Percentiles rank a stretch among this genome's conserved stretches.
Evolutionary conservation across 1,140 invertebrate species (phyloP).

Genomic region (Apis florea): DNA sequence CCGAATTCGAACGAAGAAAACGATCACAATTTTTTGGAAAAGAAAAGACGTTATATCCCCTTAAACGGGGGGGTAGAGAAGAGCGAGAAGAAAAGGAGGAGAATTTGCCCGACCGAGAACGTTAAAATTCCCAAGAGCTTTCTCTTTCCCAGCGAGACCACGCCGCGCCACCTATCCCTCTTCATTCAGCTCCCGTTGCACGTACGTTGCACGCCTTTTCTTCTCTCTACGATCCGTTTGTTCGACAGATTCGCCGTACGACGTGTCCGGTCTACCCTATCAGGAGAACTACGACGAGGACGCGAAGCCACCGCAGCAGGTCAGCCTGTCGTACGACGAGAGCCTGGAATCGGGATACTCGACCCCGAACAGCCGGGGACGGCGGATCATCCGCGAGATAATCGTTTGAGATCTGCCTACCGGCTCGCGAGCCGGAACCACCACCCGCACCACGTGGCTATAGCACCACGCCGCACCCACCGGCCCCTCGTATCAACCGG

Average conservation of each 20-base stretch:
- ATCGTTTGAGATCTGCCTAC: conserved; percentile 89
- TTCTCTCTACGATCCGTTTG: conserved; percentile 27
- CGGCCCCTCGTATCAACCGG: conserved; percentile 48
- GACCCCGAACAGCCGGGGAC: conserved; percentile 93
- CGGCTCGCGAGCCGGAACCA: conserved; percentile 78
- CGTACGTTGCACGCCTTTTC: conserved; percentile 1
- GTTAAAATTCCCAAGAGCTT: not conserved
- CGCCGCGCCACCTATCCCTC: too few species aligned
- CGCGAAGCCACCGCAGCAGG: conserved; percentile 89
- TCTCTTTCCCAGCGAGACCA: not conserved
- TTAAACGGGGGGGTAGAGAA: not conserved
- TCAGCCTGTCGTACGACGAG: conserved; percentile 94
- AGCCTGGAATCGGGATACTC: conserved; percentile 95
- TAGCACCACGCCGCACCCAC: conserved; percentile 77
- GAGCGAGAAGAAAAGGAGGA: not conserved
- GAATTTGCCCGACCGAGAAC: not conserved
- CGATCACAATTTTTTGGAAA: conserved; percentile 9
- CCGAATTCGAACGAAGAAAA: not conserved
- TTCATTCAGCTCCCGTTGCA: conserved; percentile 4
- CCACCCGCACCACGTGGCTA: conserved; percentile 78
- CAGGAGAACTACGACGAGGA: conserved; percentile 88
- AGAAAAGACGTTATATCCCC: not conserved
- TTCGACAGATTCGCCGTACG: conserved; percentile 92
- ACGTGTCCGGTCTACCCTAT: conserved; percentile 94
- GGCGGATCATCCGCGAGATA: conserved; percentile 95